Base-by-base conservation (phyloP, 2,797 vertebrate genomes). In the Graptemys geographica region DNA sequence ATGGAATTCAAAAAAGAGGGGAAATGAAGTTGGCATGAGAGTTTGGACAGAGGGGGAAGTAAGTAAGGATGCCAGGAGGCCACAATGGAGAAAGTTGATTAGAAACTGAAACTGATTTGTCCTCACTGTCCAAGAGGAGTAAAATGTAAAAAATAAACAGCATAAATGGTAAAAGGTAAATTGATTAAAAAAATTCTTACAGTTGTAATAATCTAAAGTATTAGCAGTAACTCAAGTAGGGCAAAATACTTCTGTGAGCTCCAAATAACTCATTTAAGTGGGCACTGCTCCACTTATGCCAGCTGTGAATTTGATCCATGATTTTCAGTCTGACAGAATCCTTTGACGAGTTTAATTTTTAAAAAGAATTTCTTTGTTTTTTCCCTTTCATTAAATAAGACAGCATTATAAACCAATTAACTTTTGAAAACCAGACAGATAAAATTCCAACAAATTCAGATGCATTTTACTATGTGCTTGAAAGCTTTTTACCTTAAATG, bases 401-500 rank as follows among this genome's bases (percentile, higher is more conserved):
- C 84, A 44, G 12, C 86, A 81, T 85, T n/a, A 72, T 57, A 0
- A 1, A 87, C n/a, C 47, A 91, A 88, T 85, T 90, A 62, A 53
- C 49, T 59, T 92, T 96, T 95, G 57, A 90, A 93, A 90, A 79
- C 27, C 84, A 62, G 31, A 33, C 72, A 23, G 85, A 88, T 83
- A 92, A 81, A 47, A 31, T 11, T 33, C 5, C 84, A 76, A 86
- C 52, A 86, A 56, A 88, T 87, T 80, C 65, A 87, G 94, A 15
- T 83, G 65, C 83, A 87, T 65, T 95, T 91, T 94, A 82, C 18
- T 88, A 78, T 86, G 47, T 78, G 83, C 84, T 69, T 82, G 55
- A 92, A 65, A 95, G 79, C 12, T 55, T 94, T 96, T 84, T 90
- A n/a, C 93, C n/a, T 80, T 53, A 95, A 94, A 94, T 2, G 1